These are phyloP conservation scores for Muscina levida DNA, from an alignment of 2,888 invertebrate species.

Conservation along the genomic window DNA sequence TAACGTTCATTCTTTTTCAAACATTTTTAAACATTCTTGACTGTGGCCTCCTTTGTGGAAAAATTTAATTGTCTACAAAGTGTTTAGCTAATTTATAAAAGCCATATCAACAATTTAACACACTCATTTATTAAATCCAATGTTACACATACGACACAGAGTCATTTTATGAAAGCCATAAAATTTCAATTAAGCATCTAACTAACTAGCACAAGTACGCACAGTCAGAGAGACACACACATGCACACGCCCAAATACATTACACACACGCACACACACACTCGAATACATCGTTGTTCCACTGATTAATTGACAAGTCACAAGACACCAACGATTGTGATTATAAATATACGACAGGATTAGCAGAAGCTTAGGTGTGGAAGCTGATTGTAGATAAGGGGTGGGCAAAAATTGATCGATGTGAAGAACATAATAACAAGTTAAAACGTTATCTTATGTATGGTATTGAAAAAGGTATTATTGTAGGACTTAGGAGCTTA, in stretches of 20 bases:
- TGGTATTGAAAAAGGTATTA: no score
- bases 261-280: no score
- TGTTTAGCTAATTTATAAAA: constrained; percentile 62
- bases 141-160: constrained; percentile 53
- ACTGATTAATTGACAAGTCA: constrained; percentile 36
- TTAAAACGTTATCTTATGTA: no score
- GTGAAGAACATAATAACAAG: no score
- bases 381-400: no score
- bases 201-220: constrained; percentile 25
- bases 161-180: constrained; percentile 60
- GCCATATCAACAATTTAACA: constrained; percentile 61
- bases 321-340: constrained; percentile 24
- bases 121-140: constrained; percentile 57
- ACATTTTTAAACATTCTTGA: no score
- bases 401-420: no score
- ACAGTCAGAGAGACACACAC: neutral
- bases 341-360: neutral
- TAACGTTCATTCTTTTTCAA: no score
- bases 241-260: neutral
- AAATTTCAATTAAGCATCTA: constrained; percentile 63
- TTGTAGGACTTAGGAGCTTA: no score
- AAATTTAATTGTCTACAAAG: constrained; percentile 30
- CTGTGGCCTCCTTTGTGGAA: no score
- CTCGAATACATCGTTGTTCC: constrained; percentile 2
- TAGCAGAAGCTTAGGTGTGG: neutral